These are phyloP conservation scores for Platysternon megacephalum DNA, from an alignment of 2,113 vertebrate genomes.

Conservation along the genomic window DNA sequence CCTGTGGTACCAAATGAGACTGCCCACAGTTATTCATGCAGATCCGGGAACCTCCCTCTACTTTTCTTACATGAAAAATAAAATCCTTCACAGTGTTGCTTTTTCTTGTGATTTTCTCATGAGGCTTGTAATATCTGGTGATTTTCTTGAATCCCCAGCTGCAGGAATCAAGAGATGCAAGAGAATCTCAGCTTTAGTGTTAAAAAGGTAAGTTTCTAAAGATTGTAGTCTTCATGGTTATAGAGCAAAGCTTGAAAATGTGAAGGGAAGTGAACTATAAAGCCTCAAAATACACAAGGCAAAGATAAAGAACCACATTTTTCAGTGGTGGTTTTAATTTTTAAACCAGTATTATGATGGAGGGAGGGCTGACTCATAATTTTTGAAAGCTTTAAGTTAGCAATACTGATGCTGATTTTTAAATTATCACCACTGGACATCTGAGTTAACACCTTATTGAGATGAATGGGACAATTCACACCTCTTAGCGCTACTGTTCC, in stretches of 20 bases:
- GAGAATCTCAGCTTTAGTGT: too few species aligned
- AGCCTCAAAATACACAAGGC: not conserved
- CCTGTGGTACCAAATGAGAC: not conserved
- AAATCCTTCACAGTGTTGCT: not conserved
- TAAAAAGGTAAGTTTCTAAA: too few species aligned
- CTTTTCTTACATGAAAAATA: not conserved
- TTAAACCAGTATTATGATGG: slow-evolving; percentile 28
- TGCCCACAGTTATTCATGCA: not conserved
- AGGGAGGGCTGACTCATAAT: not conserved
- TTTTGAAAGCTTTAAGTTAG: slow-evolving; percentile 17
- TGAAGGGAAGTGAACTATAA: too few species aligned
- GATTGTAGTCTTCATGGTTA: too few species aligned
- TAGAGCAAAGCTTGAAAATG: too few species aligned
- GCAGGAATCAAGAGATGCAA: too few species aligned
- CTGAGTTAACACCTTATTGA: not conserved
- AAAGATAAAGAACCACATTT: not conserved
- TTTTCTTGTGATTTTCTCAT: not conserved
- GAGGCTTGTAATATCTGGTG: not conserved
- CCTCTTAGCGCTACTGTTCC: not conserved
- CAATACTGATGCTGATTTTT: not conserved
- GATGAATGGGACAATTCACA: not conserved
- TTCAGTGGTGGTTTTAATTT: slow-evolving; percentile 49
- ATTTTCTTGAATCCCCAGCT: not conserved
- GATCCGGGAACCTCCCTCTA: not conserved
- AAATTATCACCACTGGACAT: not conserved